Conservation (phyloP, 2,113 vertebrate genomes). For the Trogon surrucura region DNA sequence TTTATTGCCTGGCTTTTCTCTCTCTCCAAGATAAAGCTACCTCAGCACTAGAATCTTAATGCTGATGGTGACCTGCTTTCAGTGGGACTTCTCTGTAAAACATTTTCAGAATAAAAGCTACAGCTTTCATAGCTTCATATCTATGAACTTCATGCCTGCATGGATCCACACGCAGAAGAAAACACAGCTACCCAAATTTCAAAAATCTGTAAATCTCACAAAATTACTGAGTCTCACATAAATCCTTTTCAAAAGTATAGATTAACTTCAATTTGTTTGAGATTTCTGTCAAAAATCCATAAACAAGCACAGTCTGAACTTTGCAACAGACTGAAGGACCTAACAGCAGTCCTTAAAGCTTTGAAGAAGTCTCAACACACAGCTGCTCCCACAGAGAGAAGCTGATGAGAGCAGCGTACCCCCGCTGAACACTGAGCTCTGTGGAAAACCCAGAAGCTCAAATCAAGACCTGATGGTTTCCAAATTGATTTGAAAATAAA, state of each 20-base stretch:
- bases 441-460: not conserved
- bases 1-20: slow-evolving; percentile 11
- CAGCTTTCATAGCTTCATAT: not conserved
- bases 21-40: not conserved
- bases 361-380: not conserved
- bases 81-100: not conserved
- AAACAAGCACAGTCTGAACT: not conserved
- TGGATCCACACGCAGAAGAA: not conserved
- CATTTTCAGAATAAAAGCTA: not conserved
- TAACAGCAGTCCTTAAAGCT: not conserved
- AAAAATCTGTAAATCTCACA: slow-evolving; percentile 6
- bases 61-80: not conserved
- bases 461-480: not conserved
- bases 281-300: not conserved
- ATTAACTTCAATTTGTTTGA: not conserved
- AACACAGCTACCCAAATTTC: not conserved
- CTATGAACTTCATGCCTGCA: not conserved
- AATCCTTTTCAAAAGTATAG: not conserved
- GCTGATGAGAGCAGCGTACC: not conserved
- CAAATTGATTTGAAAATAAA: slow-evolving; percentile 26
- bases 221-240: not conserved
- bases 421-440: not conserved
- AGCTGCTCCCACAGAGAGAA: not conserved
- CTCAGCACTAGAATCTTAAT: not conserved
- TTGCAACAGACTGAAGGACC: not conserved